phyloP scores from a whole-genome alignment of 2,797 vertebrate genomes.

The Lepus oiostolus region DNA sequence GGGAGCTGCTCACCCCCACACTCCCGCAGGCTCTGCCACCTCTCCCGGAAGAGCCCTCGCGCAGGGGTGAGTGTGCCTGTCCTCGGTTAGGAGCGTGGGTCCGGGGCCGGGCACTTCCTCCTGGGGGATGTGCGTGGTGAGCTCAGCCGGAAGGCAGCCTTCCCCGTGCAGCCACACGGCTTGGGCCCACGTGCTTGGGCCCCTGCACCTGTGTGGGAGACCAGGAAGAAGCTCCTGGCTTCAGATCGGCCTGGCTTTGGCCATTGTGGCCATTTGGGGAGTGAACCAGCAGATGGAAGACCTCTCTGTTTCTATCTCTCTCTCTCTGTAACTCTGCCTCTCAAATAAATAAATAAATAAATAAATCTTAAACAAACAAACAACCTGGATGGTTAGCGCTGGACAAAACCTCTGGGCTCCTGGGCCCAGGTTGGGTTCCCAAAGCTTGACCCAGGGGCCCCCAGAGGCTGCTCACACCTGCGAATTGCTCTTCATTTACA shows the following conservation, averaged over 20 bases:
- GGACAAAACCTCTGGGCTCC: neutral
- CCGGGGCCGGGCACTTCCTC: neutral
- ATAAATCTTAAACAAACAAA: neutral
- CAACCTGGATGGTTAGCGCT: neutral
- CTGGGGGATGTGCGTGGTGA: neutral
- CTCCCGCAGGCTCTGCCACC: neutral
- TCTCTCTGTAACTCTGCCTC: no score
- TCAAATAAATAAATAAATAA: no score
- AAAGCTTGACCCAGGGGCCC: neutral
- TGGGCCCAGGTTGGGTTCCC: neutral
- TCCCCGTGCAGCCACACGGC: no score
- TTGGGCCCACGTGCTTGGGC: no score
- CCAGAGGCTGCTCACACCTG: neutral
- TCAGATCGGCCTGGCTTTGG: no score
- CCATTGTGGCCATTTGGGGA: no score
- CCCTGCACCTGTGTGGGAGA: no score
- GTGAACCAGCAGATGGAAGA: no score
- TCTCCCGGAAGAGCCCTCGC: no score
- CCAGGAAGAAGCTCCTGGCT: no score
- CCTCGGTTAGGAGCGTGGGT: neutral
- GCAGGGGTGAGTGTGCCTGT: slow-evolving; percentile 25
- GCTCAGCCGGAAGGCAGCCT: neutral
- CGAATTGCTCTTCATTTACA: slow-evolving; percentile 64
- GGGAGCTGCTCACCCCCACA: neutral
- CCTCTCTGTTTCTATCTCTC: no score